phyloP scores from a whole-genome alignment of 1,140 invertebrate genomes.

The Vanessa tameamea region DNA sequence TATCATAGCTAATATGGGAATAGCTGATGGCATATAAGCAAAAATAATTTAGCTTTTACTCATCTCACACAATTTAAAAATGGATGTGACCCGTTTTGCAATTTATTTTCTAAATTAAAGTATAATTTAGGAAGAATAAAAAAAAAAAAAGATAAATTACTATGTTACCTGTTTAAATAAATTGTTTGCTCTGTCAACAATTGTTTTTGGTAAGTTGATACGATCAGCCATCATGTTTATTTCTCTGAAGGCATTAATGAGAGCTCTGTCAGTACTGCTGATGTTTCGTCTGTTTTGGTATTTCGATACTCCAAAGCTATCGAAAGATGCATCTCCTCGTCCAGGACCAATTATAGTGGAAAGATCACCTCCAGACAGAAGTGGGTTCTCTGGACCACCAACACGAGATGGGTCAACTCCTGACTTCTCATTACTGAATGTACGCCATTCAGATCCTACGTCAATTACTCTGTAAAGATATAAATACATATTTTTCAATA shows the following conservation, averaged over 20 bases:
- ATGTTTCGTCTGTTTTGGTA: slow-evolving; percentile 97
- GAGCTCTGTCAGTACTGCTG: slow-evolving; percentile 95
- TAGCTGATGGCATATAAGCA: too few species aligned
- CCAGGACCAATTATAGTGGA: slow-evolving; percentile 98
- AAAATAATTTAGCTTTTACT: too few species aligned
- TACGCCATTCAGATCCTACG: slow-evolving; percentile 99
- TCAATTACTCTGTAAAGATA: slow-evolving; percentile 93
- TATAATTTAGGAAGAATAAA: neutral
- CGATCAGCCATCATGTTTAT: slow-evolving; percentile 98
- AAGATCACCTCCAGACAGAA: slow-evolving; percentile 97
- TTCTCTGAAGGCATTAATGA: slow-evolving; percentile 97
- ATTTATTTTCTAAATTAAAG: too few species aligned
- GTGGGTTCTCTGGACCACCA: slow-evolving; percentile 96
- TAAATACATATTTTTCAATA: neutral
- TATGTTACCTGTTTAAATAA: slow-evolving; percentile 93
- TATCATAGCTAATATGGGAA: too few species aligned
- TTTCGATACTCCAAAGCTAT: slow-evolving; percentile 92
- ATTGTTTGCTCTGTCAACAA: slow-evolving; percentile 96
- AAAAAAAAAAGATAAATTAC: neutral
- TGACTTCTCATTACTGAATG: slow-evolving; percentile 99
- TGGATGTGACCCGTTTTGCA: too few species aligned
- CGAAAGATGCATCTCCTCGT: slow-evolving; percentile 89
- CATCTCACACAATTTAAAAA: too few species aligned
- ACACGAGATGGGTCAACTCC: slow-evolving; percentile 99
- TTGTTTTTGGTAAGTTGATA: slow-evolving; percentile 97